Evolutionary conservation across 2,797 vertebrate genomes (phyloP).

Genomic region (Morus bassanus): DNA sequence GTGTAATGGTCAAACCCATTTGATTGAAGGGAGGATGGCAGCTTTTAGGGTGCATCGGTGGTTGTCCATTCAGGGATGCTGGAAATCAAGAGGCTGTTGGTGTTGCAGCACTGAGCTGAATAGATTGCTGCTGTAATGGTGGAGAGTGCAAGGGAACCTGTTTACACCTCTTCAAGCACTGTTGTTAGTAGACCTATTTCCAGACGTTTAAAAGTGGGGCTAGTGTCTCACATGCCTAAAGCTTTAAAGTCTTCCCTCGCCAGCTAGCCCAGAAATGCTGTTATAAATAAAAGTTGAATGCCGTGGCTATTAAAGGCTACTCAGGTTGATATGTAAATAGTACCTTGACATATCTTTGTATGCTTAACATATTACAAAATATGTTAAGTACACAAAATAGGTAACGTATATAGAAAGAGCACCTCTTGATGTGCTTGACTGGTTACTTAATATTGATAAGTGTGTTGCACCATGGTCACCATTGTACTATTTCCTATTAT

Average conservation of each 20-base stretch:
- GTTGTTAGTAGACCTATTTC: not conserved
- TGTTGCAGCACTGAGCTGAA: not conserved
- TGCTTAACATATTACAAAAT: not conserved
- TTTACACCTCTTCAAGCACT: not conserved
- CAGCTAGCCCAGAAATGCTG: not conserved
- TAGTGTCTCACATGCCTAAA: not conserved
- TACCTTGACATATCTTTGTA: not conserved
- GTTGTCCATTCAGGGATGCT: accelerated
- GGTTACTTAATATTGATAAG: not conserved
- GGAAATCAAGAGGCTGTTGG: not conserved
- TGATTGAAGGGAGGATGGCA: not conserved
- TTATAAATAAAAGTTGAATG: not conserved
- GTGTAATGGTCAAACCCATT: not conserved
- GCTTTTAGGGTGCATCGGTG: not conserved
- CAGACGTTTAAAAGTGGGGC: not conserved
- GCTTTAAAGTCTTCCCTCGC: not conserved
- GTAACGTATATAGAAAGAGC: not conserved
- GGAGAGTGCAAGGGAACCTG: not conserved
- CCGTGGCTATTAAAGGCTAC: not conserved
- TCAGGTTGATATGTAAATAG: not conserved
- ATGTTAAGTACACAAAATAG: not conserved
- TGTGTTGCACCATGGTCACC: not conserved
- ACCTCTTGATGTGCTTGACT: not conserved
- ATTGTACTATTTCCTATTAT: not conserved
- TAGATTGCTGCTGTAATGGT: not conserved